Percentiles rank a stretch among this genome's conserved stretches.
Evolutionary conservation across 1,140 invertebrate species (phyloP).

Genomic region (Magallana angulata): DNA sequence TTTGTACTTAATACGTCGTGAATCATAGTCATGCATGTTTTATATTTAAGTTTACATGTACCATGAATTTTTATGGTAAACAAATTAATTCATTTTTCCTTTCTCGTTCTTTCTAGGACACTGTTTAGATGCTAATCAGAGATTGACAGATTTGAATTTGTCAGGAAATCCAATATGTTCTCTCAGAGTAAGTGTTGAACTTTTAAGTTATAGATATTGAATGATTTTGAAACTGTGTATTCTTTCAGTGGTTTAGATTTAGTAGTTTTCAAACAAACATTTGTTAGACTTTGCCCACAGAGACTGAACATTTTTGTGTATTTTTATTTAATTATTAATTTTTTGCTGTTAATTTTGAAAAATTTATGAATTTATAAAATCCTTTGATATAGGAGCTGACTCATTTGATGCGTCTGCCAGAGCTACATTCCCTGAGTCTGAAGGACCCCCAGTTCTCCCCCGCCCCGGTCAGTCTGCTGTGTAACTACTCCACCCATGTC

Average conservation of each 20-base stretch:
- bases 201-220: not conserved
- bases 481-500: slow-evolving; percentile 78
- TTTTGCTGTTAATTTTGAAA: not conserved
- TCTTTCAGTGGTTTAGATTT: too few relatives aligned
- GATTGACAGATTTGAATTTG: slow-evolving; percentile 76
- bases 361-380: not conserved
- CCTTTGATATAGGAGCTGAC: slow-evolving; percentile 73
- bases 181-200: slow-evolving; percentile 69
- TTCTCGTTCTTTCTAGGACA: slow-evolving; percentile 69
- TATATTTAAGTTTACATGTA: too few relatives aligned
- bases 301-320: too few relatives aligned
- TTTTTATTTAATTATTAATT: too few relatives aligned
- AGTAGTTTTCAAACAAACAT: too few relatives aligned
- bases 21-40: too few relatives aligned
- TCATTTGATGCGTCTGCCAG: slow-evolving; percentile 72
- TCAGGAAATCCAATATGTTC: slow-evolving; percentile 77
- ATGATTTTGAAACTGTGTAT: too few relatives aligned
- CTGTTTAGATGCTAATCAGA: slow-evolving; percentile 69
- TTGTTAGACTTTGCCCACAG: too few relatives aligned
- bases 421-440: slow-evolving; percentile 70
- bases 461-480: slow-evolving; percentile 75
- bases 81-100: not conserved
- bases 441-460: slow-evolving; percentile 76
- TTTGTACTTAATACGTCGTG: too few relatives aligned
- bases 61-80: not conserved